Evolutionary conservation across 2,888 invertebrate species (phyloP).

Genomic region (Aleiodes leptofemur): DNA sequence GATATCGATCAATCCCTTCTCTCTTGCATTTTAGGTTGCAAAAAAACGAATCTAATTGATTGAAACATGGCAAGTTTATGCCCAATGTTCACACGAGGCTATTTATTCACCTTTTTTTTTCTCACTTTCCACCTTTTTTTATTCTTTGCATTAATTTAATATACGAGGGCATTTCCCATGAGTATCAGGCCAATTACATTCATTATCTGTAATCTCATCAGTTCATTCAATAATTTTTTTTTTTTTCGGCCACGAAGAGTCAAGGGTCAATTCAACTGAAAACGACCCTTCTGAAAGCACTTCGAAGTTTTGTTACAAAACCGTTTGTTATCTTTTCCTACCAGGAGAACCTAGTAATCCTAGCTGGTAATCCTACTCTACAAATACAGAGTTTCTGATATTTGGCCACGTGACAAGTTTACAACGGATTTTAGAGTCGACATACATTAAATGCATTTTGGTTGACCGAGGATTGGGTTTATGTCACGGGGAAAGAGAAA

Average conservation of each 20-base stretch:
- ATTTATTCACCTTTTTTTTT: background rate
- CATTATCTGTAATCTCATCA: slow-evolving; percentile 66
- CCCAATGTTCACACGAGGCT: slow-evolving; percentile 25
- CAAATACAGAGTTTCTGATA: slow-evolving; percentile 65
- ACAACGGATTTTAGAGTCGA: slow-evolving; percentile 22
- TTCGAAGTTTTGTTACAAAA: slow-evolving; percentile 8
- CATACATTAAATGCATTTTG: slow-evolving; percentile 14
- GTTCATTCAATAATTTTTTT: slow-evolving; percentile 49
- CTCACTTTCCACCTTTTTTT: background rate
- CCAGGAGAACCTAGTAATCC: slow-evolving; percentile 44
- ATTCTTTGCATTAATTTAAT: background rate
- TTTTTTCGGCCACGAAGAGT: slow-evolving; percentile 42
- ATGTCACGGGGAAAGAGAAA: background rate
- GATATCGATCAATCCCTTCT: slow-evolving; percentile 32
- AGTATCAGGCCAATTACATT: slow-evolving; percentile 72
- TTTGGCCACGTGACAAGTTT: slow-evolving; percentile 69
- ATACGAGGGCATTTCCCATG: slow-evolving; percentile 67
- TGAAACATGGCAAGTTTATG: slow-evolving; percentile 18
- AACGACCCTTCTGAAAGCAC: slow-evolving; percentile 3
- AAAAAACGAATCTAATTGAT: slow-evolving; percentile 16
- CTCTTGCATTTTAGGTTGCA: background rate
- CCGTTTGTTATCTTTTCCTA: slow-evolving; percentile 43
- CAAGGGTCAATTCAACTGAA: slow-evolving; percentile 26
- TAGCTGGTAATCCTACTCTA: slow-evolving; percentile 54
- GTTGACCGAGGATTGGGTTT: background rate